Percentiles rank a stretch among this genome's conserved stretches.
These are phyloP conservation scores for Recurvirostra avosetta DNA, from an alignment of 2,113 vertebrate species.

Conservation along the genomic window DNA sequence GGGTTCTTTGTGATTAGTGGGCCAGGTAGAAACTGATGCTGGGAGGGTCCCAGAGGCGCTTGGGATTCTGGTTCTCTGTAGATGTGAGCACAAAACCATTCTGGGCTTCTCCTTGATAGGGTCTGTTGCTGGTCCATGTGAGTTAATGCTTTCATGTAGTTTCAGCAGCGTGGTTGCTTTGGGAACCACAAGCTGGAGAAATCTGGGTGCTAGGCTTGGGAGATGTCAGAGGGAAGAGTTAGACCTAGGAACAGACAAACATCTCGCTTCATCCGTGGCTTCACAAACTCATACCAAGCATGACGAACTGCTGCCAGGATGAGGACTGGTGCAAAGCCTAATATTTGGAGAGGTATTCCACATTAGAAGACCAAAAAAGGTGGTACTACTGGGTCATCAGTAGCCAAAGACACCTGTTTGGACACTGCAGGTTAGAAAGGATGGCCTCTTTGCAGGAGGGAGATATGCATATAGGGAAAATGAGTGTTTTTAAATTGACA, in stretches of 20 bases:
- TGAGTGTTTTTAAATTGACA: background rate
- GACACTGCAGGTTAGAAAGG: background rate
- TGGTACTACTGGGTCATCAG: background rate
- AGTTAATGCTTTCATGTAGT: background rate
- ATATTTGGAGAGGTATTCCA: background rate
- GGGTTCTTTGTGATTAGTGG: background rate
- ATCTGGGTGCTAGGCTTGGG: background rate
- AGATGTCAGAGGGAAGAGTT: background rate
- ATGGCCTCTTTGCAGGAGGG: background rate
- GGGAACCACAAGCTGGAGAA: background rate
- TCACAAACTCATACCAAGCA: background rate
- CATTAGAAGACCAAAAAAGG: background rate
- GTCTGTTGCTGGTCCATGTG: background rate
- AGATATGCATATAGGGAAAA: background rate
- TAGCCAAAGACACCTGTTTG: background rate
- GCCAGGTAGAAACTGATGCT: background rate
- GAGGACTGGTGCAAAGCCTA: background rate
- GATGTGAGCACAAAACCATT: background rate
- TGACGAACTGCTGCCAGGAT: background rate
- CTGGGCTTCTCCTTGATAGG: background rate
- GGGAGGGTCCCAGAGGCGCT: background rate
- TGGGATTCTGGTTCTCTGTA: background rate
- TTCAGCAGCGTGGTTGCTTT: background rate
- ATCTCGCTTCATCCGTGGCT: background rate
- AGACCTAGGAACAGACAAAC: background rate